phyloP scores from a whole-genome alignment of 2,888 invertebrate genomes.

The Reticulitermes lucifugus region DNA sequence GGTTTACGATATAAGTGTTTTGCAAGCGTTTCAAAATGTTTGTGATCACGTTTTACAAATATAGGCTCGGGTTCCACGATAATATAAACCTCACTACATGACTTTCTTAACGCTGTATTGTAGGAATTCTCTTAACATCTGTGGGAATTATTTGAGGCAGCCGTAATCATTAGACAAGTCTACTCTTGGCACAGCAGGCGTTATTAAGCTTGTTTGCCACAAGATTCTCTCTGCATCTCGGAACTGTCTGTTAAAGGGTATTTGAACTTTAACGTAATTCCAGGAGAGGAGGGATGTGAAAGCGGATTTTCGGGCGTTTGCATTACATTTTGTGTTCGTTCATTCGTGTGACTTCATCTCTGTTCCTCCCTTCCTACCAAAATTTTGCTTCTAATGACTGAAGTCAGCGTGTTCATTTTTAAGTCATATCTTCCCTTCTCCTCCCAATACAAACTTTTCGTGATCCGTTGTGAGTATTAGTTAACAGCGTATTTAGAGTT shows the following conservation, averaged over 20 bases:
- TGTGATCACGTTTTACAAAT: no score
- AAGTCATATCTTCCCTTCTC: not conserved
- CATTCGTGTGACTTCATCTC: not conserved
- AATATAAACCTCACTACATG: no score
- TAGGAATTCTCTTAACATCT: not conserved
- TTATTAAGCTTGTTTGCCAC: conserved; percentile 1
- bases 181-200: not conserved
- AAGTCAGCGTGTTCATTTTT: not conserved
- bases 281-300: not conserved
- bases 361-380: not conserved
- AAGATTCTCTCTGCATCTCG: not conserved
- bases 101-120: not conserved
- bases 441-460: not conserved
- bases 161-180: not conserved
- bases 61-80: no score
- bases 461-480: not conserved
- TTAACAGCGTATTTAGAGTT: not conserved
- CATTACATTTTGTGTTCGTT: not conserved
- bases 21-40: no score
- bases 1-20: no score
- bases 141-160: not conserved
- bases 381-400: not conserved
- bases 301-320: conserved; percentile 1
- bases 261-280: not conserved
- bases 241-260: not conserved